Base-by-base conservation (phyloP, 2,888 invertebrate genomes). In the Chymomyza procnemis region DNA sequence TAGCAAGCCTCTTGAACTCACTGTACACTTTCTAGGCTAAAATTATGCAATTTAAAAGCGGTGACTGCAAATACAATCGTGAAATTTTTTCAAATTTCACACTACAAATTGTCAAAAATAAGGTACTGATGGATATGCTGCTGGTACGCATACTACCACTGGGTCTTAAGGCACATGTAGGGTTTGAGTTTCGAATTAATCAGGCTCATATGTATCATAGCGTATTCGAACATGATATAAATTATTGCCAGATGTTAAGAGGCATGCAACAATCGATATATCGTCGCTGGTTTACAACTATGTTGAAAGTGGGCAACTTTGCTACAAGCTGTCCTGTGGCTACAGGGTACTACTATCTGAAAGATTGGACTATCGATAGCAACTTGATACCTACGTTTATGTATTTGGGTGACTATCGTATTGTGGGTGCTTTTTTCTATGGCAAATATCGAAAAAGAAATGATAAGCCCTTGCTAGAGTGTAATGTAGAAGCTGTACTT, bases 221-320 rank as follows among this genome's bases (percentile, higher is more conserved):
- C 22, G 60, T 85, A n/a, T 79, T 80, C 21, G 59, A 74, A 18
- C 74, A 72, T 18, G 64, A 19, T 47, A n/a, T 63, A 3, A 56
- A 63, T 26, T 12, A 46, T 2, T 63, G 63, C 5, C n/a, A 26
- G 9, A 22, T 16, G 30, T 21, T 57, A 55, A 47, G 4, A 16
- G 19, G 46, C 12, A 19, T 56, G n/a, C 46, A 19, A 14, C 6
- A 21, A 12, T 19, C 12, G 0, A 41, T 56, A 3, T 47, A 48
- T 16, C 21, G 22, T 6, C 56, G 54, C 0, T 85, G 81, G 80
- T 62, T 79, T 0, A 64, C 66, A 0, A 73, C 75, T n/a, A 63
- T 88, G 9, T 68, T 69, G 30, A 61, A 66, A 18, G 69, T 75
- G 26, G 80, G 88, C 0, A 85, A 88, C 55, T 74, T 87, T 6